Evolutionary conservation across 2,888 invertebrate genomes (phyloP), one percentile per base, ranked within the genome.

Genomic region (Nemotelus pantherinus): DNA sequence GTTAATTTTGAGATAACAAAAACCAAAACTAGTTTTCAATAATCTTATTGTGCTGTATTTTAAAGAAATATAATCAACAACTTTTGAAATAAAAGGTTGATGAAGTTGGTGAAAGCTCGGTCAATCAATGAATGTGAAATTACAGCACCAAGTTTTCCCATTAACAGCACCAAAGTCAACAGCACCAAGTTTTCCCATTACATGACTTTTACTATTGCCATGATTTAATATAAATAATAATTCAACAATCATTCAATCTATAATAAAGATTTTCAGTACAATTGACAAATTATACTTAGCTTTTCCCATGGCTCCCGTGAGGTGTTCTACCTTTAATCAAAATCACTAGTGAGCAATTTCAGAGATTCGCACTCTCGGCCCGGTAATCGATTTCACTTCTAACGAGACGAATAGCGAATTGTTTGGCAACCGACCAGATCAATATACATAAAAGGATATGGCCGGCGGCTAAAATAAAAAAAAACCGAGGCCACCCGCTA

Each of bases 371-470:
- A 72, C 77, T 79, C 77, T 79, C 76, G 55, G 76, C 72, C 50
- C 74, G 77, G 75, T 78, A 79, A 79, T 79, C 79, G 79, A 79
- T 79, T 77, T 77, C 67, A 70, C 71, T 65, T 79, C 68, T 63
- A 76, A 72, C 77, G 71, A 78, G 76, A 77, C 77, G 78, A 74
- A 79, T 63, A 63, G 77, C 70, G 70, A 71, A 77, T 77, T 79
- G 79, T 78, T 79, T 79, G 79, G 76, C 78, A 65, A 76, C 76
- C 77, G 74, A 76, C 76, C 77, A 79, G 79, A 79, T 79, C 79
- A 78, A 79, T 79, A 77, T 76, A 68, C 65, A 77, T 71, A 77
- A 65, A 77, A 75, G 71, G 70, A 65, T 75, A 71, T 43, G 60
- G 58, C 60, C 39, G 72, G 55, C 57, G 60, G 70, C 39, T 45